Conservation (phyloP, 2,113 vertebrate species). For the Hymenochirus boettgeri region DNA sequence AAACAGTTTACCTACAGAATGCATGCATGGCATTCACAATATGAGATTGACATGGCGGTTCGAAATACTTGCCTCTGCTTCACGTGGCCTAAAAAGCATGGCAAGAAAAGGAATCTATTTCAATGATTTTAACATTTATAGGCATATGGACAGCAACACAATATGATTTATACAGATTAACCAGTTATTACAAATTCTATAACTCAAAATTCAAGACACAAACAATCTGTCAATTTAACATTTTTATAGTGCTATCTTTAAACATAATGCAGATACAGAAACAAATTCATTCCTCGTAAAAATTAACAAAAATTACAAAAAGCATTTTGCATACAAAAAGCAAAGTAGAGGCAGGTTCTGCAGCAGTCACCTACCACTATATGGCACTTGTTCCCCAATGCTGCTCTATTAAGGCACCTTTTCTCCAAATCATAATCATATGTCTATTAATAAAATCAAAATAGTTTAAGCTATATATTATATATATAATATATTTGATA, state of each 20-base stretch:
- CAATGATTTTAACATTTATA: too few relatives aligned
- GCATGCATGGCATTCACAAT: too few relatives aligned
- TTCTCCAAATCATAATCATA: background rate
- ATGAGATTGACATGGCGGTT: too few relatives aligned
- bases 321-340: conserved; percentile 6
- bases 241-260: conserved; percentile 15
- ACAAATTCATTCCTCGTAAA: conserved; percentile 1
- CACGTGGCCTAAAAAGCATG: too few relatives aligned
- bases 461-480: background rate
- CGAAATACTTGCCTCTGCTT: too few relatives aligned
- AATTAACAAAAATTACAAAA: conserved; percentile 9
- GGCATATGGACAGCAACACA: too few relatives aligned
- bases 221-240: background rate
- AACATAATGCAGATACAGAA: conserved; percentile 17
- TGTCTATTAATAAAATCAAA: background rate
- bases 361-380: background rate
- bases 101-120: too few relatives aligned
- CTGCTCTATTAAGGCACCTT: conserved; percentile 32
- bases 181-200: too few relatives aligned
- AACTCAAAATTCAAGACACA: too few relatives aligned
- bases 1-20: too few relatives aligned
- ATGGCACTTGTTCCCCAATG: conserved; percentile 14
- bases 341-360: background rate
- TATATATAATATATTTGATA: background rate
- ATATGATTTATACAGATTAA: too few relatives aligned